phyloP scores from a whole-genome alignment of 2,797 vertebrate genomes.

The Parauchenoglanis ngamensis region DNA sequence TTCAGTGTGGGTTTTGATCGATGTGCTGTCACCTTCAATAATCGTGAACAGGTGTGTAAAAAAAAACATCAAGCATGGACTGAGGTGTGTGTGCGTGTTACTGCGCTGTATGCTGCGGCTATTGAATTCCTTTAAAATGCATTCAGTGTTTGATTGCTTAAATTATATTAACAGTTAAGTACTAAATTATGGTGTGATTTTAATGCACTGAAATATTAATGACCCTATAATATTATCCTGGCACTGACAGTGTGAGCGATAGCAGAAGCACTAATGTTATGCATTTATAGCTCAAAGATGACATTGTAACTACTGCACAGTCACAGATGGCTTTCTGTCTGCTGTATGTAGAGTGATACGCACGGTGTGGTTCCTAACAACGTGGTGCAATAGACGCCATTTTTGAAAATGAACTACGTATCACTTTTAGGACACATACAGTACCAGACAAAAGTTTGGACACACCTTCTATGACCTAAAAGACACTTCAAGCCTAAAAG shows the following conservation, averaged over 20 bases:
- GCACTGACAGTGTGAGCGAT: background rate
- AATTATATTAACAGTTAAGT: constrained; percentile 11
- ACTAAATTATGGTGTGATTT: constrained; percentile 4
- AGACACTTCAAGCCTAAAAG: no score
- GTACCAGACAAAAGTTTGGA: no score
- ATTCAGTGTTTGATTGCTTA: constrained; percentile 12
- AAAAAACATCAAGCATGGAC: constrained; percentile 2
- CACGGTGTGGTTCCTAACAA: background rate
- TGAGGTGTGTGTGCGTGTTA: background rate
- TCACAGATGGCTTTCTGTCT: background rate
- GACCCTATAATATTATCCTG: background rate
- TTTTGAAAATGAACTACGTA: background rate
- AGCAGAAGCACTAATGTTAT: background rate
- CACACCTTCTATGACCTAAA: no score
- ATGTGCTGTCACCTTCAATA: constrained; percentile 37
- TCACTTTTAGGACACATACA: background rate
- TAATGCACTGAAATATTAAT: background rate
- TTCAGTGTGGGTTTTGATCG: background rate
- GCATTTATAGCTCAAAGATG: background rate
- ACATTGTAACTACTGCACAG: background rate
- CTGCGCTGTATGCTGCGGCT: background rate
- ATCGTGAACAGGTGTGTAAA: constrained; percentile 28
- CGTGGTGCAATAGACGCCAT: background rate
- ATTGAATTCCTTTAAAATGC: background rate
- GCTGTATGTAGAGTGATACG: background rate